Conservation (phyloP, 2,888 invertebrate species). For the Tachystola acroxantha region DNA sequence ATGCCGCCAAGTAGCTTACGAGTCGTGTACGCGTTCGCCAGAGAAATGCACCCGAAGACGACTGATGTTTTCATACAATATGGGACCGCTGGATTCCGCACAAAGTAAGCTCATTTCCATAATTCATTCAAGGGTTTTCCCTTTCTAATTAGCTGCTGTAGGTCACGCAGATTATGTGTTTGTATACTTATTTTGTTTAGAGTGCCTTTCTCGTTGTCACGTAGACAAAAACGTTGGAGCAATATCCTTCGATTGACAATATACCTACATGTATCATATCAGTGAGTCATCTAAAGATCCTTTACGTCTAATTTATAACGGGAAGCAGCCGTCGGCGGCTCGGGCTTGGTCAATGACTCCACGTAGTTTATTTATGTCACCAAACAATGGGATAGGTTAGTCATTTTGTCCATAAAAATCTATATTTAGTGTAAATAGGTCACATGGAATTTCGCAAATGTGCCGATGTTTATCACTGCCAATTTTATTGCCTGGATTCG, state of each 20-base stretch:
- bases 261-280: constrained; percentile 3
- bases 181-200: constrained; percentile 12
- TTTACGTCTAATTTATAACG: constrained; percentile 59
- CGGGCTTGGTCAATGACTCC: constrained; percentile 65
- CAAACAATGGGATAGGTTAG: constrained; percentile 38
- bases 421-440: constrained; percentile 1
- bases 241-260: not conserved
- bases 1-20: constrained; percentile 79
- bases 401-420: constrained; percentile 16
- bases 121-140: constrained; percentile 23
- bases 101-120: constrained; percentile 79
- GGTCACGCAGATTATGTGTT: constrained; percentile 24
- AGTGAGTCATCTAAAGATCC: constrained; percentile 57
- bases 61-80: constrained; percentile 83
- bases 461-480: not conserved
- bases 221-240: constrained; percentile 20
- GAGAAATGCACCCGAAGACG: constrained; percentile 87
- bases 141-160: constrained; percentile 26
- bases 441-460: not conserved
- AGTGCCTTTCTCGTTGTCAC: constrained; percentile 24
- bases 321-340: constrained; percentile 51
- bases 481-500: too few species aligned
- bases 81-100: constrained; percentile 92
- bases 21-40: constrained; percentile 86
- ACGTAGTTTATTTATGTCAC: constrained; percentile 29